Evolutionary conservation across 2,797 vertebrate genomes (phyloP).

Genomic region (Bucorvus abyssinicus): DNA sequence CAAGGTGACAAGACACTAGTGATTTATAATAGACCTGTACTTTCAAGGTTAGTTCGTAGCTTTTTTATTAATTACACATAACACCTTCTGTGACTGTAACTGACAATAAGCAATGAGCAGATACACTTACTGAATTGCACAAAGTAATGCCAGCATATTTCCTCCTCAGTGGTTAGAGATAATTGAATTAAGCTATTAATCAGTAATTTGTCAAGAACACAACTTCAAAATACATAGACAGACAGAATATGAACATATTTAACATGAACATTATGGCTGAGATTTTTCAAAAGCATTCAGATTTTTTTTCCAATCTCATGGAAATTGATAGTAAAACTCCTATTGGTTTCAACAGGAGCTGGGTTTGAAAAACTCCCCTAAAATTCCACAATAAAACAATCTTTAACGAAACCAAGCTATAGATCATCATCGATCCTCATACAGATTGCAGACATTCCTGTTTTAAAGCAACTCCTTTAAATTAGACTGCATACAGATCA

Average conservation of each 20-base stretch:
- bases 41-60: background rate
- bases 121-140: background rate
- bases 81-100: background rate
- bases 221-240: background rate
- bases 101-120: background rate
- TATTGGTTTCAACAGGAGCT: too few relatives aligned
- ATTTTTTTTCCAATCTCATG: too few relatives aligned
- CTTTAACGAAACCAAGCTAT: too few relatives aligned
- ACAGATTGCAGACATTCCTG: background rate
- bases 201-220: background rate
- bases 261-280: background rate
- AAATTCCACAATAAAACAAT: too few relatives aligned
- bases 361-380: too few relatives aligned
- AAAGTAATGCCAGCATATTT: background rate
- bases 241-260: background rate
- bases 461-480: background rate
- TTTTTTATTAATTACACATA: background rate
- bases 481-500: background rate
- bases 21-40: background rate
- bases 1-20: background rate
- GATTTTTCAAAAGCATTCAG: too few relatives aligned
- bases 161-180: background rate
- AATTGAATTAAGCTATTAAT: background rate
- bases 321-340: too few relatives aligned
- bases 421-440: too few relatives aligned